Base-by-base conservation (phyloP, 2,797 vertebrate genomes). In the Parotocinclus haroldoi region DNA sequence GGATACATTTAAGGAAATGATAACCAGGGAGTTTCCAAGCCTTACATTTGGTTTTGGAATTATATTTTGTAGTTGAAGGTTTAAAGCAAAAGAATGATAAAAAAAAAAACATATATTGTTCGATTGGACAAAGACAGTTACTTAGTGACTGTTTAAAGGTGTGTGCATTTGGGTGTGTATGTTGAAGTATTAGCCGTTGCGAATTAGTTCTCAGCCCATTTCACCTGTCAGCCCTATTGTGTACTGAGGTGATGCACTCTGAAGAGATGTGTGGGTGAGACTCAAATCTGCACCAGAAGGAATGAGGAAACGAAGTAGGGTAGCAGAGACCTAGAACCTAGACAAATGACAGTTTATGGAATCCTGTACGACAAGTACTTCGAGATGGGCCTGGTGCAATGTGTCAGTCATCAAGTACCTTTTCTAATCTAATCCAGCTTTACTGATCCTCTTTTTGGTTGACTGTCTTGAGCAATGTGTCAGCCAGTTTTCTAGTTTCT, bases 251-350 rank as follows among this genome's bases (percentile, higher is more conserved):
- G 69, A 76, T 55, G 66, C 49, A 16, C 42, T 76, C 71, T 70
- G 6, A 68, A 62, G 69, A 76, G 78, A 79, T 73, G 59, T 72
- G 56, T 58, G 27, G 61, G 51, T 45, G 67, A 77, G 68, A 69
- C 66, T 14, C 61, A 51, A 18, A 39, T 67, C 52, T 66, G 76
- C 40, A n/a, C 42, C 37, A 88, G 17, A 16, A 67, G 83, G 94
- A 93, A 94, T 91, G 93, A 93, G 91, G 93, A 94, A 93, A 86
- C 85, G 64, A 74, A 66, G 73, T 19, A 59, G 64, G 55, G 73
- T 42, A 55, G 46, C 52, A 46, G 38, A 68, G 69, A 64, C 27
- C 73, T 53, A 44, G 71, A 75, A 82, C 79, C 81, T 76, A 76
- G 79, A 83, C 76, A 4, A n/a, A 75, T 44, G 51, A 71, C 68